Conservation (phyloP, 2,888 invertebrate species). For the Odontomyia ornata region DNA sequence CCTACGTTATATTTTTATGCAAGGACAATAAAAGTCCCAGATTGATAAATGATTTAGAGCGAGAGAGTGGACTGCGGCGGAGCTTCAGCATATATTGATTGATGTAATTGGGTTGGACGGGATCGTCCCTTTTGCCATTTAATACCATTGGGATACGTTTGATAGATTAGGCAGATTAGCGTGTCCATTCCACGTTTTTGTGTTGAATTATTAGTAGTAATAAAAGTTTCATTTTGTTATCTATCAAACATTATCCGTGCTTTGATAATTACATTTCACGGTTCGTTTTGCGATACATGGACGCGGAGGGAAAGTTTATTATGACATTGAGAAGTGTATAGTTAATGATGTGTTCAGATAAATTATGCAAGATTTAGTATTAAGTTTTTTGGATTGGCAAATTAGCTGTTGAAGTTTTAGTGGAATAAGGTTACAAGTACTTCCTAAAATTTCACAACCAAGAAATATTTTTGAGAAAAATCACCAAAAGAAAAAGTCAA, state of each 20-base stretch:
- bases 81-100: slow-evolving; percentile 8
- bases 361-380: too few species aligned
- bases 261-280: slow-evolving; percentile 1
- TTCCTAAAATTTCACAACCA: too few species aligned
- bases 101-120: slow-evolving; percentile 41
- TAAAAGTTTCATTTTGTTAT: slow-evolving; percentile 37
- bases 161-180: slow-evolving; percentile 35
- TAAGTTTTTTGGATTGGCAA: too few species aligned
- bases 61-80: not conserved
- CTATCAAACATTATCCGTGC: slow-evolving; percentile 5
- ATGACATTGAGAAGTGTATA: not conserved
- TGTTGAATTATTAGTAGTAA: slow-evolving; percentile 28
- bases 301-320: not conserved
- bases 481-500: too few species aligned
- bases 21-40: slow-evolving; percentile 20
- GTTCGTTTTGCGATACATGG: not conserved
- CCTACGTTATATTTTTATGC: slow-evolving; percentile 14
- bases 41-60: slow-evolving; percentile 35
- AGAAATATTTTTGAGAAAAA: too few species aligned
- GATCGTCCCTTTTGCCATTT: slow-evolving; percentile 20
- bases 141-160: slow-evolving; percentile 27
- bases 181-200: slow-evolving; percentile 30
- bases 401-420: too few species aligned
- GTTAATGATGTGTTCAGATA: not conserved
- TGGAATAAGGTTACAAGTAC: too few species aligned